Base-by-base conservation (phyloP, 2,113 vertebrate genomes). In the Aspidoscelis tigris region DNA sequence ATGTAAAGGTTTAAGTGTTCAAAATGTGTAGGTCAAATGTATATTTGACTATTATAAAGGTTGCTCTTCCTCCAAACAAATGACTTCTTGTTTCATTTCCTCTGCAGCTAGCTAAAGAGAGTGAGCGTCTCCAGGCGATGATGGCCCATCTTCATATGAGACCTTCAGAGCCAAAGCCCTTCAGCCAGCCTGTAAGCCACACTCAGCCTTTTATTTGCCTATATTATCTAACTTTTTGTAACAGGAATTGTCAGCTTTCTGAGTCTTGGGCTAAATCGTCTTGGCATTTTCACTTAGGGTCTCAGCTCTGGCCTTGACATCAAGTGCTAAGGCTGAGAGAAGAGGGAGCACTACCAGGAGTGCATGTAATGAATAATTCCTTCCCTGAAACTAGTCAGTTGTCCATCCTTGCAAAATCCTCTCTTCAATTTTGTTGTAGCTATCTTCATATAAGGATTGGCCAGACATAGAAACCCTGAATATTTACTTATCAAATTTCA, bases 131-230 rank as follows among this genome's bases (percentile, higher is more conserved):
- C 78, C 98, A 99, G 91, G 98, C 99, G 26, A 99, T 99, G 99
- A 99, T 99, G 99, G 97, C 99, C 85, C 99, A 99, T 89, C 97
- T 99, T 89, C 99, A 99, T 95, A 99, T 99, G 99, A 97, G 99
- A 91, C 98, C 99, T 73, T 98, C 98, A 5, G 99, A 99, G 97
- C 99, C 99, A 90, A 99, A 99, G 96, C 97, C 98, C 94, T 99
- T 98, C 95, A 98, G 97, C 96, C 98, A 99, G 88, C 98, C 99
- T 92, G 99, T 99, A 91, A 97, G 97, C 94, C 69, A 44, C n/a
- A 1, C 24, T 41, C 26, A 85, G 79, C 4, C 84, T 64, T 33
- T 66, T 12, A n/a, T 64, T 71, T 80, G 85, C 20, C 39, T 74
- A 61, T 7, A 53, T 1, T 43, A 61, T 22, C n/a, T 78, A 0